phyloP scores from a whole-genome alignment of 2,113 vertebrate species.

The Tricholaema leucomelas region DNA sequence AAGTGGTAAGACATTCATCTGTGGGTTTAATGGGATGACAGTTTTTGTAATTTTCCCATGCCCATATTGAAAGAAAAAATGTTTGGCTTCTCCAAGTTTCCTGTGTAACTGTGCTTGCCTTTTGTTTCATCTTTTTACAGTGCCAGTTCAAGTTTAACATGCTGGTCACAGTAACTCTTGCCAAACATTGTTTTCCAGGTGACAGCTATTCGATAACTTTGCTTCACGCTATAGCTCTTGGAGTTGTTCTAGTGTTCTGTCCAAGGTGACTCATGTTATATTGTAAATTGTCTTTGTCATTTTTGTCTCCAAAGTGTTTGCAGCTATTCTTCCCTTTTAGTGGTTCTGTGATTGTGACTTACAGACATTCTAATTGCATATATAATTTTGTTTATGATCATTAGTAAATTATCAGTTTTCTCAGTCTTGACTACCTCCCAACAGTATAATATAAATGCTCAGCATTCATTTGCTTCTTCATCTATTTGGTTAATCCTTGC shows the following conservation, averaged over 20 bases:
- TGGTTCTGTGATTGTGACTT: neutral
- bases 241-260: neutral
- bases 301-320: neutral
- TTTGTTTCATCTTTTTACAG: neutral
- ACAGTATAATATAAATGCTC: neutral
- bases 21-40: neutral
- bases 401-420: neutral
- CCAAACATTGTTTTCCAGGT: conserved; percentile 3
- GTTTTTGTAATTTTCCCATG: neutral
- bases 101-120: neutral
- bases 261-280: neutral
- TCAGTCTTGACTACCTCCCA: accelerated
- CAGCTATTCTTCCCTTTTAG: neutral
- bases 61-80: neutral
- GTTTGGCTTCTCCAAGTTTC: neutral
- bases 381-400: neutral
- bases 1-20: neutral
- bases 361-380: neutral
- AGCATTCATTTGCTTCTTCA: neutral
- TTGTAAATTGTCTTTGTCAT: neutral
- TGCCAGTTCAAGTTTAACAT: neutral
- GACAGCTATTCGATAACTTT: neutral
- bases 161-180: neutral
- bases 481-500: neutral
- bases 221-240: neutral